Conservation (phyloP, 2,797 vertebrate species). For the Melanotaenia boesemani region DNA sequence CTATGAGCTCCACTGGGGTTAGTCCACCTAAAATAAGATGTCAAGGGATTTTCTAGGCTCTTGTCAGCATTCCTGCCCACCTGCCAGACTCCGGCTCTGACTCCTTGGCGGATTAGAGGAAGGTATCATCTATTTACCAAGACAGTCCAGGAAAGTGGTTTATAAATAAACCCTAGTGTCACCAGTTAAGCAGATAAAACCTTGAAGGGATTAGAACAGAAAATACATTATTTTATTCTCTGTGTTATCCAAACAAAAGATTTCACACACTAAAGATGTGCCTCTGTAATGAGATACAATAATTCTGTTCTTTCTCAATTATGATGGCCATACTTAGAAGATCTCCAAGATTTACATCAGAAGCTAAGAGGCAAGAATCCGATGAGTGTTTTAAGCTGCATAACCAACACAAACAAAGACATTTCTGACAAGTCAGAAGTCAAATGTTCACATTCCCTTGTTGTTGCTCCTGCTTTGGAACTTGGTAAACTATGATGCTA, state of each 20-base stretch:
- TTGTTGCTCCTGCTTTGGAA: slow-evolving; percentile 4
- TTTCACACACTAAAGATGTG: not conserved
- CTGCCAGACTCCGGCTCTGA: slow-evolving; percentile 55
- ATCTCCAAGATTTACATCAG: slow-evolving; percentile 9
- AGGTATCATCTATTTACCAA: slow-evolving; percentile 68
- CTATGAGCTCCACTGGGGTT: slow-evolving; percentile 58
- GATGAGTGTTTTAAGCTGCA: slow-evolving; percentile 37
- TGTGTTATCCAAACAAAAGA: not conserved
- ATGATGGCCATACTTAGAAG: slow-evolving; percentile 13
- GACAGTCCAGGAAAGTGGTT: slow-evolving; percentile 35
- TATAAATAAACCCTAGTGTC: slow-evolving; percentile 34
- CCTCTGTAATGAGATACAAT: slow-evolving; percentile 22
- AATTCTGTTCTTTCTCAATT: slow-evolving; percentile 41
- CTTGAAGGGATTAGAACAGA: slow-evolving; percentile 4
- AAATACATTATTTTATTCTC: not conserved
- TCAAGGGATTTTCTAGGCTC: slow-evolving; percentile 79
- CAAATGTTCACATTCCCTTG: slow-evolving; percentile 35
- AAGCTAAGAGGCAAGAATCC: slow-evolving; percentile 34
- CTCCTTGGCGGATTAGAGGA: slow-evolving; percentile 69
- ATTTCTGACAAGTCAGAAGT: not conserved
- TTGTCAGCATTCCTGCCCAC: slow-evolving; percentile 76
- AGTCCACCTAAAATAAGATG: slow-evolving; percentile 78
- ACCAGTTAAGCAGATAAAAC: not conserved
- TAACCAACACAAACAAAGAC: not conserved
- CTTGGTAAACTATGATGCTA: no score